A percentile compares a stretch with the other conserved stretches of the same genome.
Evolutionary conservation across 2,797 vertebrate genomes (phyloP).

Genomic region (Lepidocolaptes lacrymiger): DNA sequence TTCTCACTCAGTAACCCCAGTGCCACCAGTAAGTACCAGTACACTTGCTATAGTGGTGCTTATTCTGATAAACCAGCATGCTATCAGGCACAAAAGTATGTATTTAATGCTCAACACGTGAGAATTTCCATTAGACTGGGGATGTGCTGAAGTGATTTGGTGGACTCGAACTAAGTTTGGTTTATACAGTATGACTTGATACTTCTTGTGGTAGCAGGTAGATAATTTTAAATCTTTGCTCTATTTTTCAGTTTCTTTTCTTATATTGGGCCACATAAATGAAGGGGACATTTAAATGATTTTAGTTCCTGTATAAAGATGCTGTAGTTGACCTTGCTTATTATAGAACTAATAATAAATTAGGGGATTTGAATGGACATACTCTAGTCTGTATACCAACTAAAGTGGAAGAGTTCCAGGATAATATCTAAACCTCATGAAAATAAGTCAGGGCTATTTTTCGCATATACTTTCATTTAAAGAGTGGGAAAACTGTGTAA

Average conservation of each 20-base stretch:
- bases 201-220: background rate
- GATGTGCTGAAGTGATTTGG: background rate
- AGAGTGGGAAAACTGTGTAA: background rate
- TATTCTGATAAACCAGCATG: background rate
- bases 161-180: background rate
- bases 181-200: background rate
- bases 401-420: background rate
- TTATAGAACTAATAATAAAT: background rate
- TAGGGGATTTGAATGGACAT: background rate
- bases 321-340: background rate
- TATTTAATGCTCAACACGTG: background rate
- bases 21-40: background rate
- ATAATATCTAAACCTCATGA: background rate
- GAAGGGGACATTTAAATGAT: background rate
- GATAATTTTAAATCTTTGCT: background rate
- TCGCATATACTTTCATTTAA: background rate
- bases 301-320: background rate
- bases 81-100: background rate
- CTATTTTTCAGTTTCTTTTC: background rate
- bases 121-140: background rate
- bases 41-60: background rate
- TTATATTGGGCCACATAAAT: background rate
- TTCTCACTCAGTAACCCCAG: background rate
- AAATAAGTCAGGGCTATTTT: background rate
- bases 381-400: background rate